These are phyloP conservation scores for Notodonta dromedarius DNA, from an alignment of 2,888 invertebrate genomes.

Conservation along the genomic window DNA sequence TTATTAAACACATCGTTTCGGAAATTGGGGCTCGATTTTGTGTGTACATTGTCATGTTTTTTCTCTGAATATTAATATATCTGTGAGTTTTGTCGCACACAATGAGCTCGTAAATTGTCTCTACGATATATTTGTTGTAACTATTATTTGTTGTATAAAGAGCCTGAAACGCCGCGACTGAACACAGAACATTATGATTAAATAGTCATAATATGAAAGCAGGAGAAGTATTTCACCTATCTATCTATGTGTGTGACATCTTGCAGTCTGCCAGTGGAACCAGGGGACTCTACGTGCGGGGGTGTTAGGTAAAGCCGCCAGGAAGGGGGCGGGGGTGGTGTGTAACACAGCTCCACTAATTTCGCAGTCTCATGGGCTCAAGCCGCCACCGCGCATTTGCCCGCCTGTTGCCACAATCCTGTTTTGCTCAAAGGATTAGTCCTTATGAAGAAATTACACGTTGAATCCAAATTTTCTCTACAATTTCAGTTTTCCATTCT, in stretches of 20 bases:
- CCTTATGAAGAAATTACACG: conserved; percentile 55
- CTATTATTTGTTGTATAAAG: not conserved
- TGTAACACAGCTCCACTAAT: conserved; percentile 66
- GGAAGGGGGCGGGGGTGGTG: conserved; percentile 31
- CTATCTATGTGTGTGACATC: conserved; percentile 23
- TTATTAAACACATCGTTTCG: conserved; percentile 29
- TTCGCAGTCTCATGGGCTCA: conserved; percentile 66
- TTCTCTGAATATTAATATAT: not conserved
- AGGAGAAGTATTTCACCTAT: too few relatives aligned
- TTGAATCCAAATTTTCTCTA: conserved; percentile 32
- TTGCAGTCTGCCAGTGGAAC: conserved; percentile 41
- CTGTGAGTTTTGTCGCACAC: not conserved
- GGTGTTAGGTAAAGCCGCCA: conserved; percentile 43
- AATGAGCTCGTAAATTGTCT: not conserved
- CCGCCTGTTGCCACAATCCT: conserved; percentile 58
- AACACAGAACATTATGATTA: too few relatives aligned
- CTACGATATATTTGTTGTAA: too few relatives aligned
- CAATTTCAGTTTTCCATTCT: not conserved
- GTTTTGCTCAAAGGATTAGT: conserved; percentile 58
- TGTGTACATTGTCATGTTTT: conserved; percentile 1
- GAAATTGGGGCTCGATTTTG: not conserved
- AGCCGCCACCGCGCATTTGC: conserved; percentile 51
- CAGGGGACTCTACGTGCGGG: conserved; percentile 39
- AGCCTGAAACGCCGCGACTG: not conserved
- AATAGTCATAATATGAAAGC: too few relatives aligned